These are phyloP conservation scores for Andricus curvator DNA, from an alignment of 2,888 invertebrate species.

Conservation along the genomic window DNA sequence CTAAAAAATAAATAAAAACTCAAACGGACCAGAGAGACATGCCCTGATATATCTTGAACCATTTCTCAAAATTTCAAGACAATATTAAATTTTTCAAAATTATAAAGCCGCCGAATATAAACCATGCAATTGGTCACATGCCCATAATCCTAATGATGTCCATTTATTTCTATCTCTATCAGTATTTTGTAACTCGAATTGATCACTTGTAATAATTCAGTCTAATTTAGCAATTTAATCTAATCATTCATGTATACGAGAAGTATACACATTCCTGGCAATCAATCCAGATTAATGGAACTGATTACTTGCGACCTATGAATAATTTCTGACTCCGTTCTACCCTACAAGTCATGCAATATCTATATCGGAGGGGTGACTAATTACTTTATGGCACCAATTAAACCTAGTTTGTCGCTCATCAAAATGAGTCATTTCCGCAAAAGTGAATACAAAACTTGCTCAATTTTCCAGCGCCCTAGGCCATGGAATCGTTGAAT, in stretches of 20 bases:
- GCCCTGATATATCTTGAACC: too few relatives aligned
- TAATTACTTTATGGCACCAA: slow-evolving; percentile 24
- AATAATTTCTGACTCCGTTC: neutral
- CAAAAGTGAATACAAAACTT: neutral
- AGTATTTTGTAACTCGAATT: neutral
- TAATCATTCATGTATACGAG: neutral
- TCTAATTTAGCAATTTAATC: neutral
- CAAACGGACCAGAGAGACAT: too few relatives aligned
- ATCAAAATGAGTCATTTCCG: neutral
- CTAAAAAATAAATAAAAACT: too few relatives aligned
- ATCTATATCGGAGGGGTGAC: neutral
- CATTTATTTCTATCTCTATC: neutral
- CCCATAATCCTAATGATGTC: neutral
- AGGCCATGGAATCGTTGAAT: neutral
- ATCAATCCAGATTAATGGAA: neutral
- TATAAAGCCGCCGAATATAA: too few relatives aligned
- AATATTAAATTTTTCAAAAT: too few relatives aligned
- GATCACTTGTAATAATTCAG: neutral
- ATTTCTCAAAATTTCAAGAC: too few relatives aligned
- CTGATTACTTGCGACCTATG: neutral
- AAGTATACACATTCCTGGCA: neutral
- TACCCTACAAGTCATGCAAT: neutral
- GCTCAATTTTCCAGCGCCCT: neutral
- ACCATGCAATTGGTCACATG: too few relatives aligned
- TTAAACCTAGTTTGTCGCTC: slow-evolving; percentile 2